A percentile compares a stretch with the other conserved stretches of the same genome.
Conservation (phyloP, 2,888 invertebrate species). For the Diarsia mendica region DNA sequence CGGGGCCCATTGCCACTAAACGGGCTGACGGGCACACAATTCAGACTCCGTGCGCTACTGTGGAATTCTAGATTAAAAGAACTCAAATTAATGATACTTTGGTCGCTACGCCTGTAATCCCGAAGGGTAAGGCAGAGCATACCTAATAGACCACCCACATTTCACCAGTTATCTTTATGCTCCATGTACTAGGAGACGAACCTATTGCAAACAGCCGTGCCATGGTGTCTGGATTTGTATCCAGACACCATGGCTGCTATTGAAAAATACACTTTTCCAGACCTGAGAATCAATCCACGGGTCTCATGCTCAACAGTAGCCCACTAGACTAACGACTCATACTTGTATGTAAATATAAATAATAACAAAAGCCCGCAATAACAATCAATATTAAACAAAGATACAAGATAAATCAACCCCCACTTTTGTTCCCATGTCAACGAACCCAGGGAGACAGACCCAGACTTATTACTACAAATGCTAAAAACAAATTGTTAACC, state of each 20-base stretch:
- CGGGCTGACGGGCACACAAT: neutral
- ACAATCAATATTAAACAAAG: neutral
- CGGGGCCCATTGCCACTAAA: neutral
- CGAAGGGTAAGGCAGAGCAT: too few species aligned
- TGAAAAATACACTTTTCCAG: neutral
- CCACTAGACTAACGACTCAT: neutral
- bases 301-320: neutral
- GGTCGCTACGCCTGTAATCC: neutral
- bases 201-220: too few species aligned
- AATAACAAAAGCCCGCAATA: neutral
- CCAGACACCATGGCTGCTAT: neutral
- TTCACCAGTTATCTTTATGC: too few species aligned
- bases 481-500: slow-evolving; percentile 44
- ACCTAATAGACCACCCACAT: too few species aligned
- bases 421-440: slow-evolving; percentile 27
- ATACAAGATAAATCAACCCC: slow-evolving; percentile 7
- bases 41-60: neutral
- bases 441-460: too few species aligned
- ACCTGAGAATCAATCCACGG: neutral
- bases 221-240: too few species aligned
- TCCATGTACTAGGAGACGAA: neutral
- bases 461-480: slow-evolving; percentile 46
- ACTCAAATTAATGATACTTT: neutral
- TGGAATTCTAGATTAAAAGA: neutral
- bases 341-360: neutral